Conservation (phyloP, 2,888 invertebrate genomes). For the Lithophane socia region DNA sequence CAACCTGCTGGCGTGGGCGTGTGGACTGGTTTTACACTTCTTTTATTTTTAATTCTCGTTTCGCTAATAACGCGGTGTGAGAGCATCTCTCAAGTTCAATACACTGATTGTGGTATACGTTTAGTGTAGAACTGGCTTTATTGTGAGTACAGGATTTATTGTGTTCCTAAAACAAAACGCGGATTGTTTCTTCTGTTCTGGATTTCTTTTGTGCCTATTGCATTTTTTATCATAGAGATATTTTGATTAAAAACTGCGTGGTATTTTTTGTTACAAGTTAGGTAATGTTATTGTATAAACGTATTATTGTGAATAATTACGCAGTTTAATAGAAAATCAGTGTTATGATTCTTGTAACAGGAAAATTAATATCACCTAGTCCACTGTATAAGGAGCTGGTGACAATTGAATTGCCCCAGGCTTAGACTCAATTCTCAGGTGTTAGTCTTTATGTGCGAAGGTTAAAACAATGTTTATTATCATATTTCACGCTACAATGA, state of each 20-base stretch:
- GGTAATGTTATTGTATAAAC: neutral
- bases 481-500: slow-evolving; percentile 56
- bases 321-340: slow-evolving; percentile 4
- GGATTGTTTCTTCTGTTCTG: neutral
- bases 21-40: slow-evolving; percentile 70
- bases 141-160: slow-evolving; percentile 26
- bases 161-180: slow-evolving; percentile 43
- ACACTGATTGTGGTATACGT: slow-evolving; percentile 67
- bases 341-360: slow-evolving; percentile 6
- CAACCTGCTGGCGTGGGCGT: slow-evolving; percentile 74
- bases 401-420: slow-evolving; percentile 48
- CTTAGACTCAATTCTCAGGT: slow-evolving; percentile 49
- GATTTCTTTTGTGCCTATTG: neutral
- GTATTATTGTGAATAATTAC: neutral
- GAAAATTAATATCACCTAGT: slow-evolving; percentile 35
- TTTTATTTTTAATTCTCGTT: slow-evolving; percentile 75
- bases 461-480: slow-evolving; percentile 60
- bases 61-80: slow-evolving; percentile 78
- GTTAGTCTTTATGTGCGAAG: slow-evolving; percentile 52
- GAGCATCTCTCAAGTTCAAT: slow-evolving; percentile 76
- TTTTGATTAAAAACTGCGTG: neutral
- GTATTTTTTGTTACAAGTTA: neutral
- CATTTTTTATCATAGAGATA: neutral
- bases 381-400: slow-evolving; percentile 37
- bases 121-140: slow-evolving; percentile 49